phyloP scores from a whole-genome alignment of 2,113 vertebrate genomes.

The Cryptotis parvus region DNA sequence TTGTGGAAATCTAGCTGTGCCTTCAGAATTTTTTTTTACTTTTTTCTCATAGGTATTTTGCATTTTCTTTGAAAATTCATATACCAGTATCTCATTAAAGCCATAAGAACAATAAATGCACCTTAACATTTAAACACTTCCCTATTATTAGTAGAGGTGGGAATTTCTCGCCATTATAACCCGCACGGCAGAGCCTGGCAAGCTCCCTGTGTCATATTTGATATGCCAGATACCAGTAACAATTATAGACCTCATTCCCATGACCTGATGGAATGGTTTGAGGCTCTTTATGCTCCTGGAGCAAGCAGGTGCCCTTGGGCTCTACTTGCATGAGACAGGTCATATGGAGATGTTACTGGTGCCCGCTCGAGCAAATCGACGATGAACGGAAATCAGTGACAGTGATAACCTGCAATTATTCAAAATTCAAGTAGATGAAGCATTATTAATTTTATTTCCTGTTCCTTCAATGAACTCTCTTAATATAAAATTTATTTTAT shows the following conservation, averaged over 20 bases:
- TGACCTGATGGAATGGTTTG: no score
- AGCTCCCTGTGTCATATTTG: no score
- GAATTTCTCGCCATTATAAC: neutral
- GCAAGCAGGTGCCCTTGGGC: no score
- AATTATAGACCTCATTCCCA: no score
- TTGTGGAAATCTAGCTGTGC: neutral
- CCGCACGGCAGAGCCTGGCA: no score
- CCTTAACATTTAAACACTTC: neutral
- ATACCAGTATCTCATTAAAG: neutral
- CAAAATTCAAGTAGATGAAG: neutral
- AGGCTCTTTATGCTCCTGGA: no score
- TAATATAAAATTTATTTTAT: neutral
- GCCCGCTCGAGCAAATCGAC: no score
- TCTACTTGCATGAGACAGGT: no score
- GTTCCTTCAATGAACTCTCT: neutral
- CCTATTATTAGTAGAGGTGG: neutral
- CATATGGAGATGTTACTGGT: no score
- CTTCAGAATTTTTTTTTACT: neutral
- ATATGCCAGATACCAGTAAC: no score
- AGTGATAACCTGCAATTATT: no score
- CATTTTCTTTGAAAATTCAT: neutral
- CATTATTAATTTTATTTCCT: slow-evolving; percentile 12
- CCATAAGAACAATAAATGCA: neutral
- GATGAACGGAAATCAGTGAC: no score
- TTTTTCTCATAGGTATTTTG: neutral